These are phyloP conservation scores for Plutella xylostella DNA, from an alignment of 2,888 invertebrate species.

Conservation along the genomic window DNA sequence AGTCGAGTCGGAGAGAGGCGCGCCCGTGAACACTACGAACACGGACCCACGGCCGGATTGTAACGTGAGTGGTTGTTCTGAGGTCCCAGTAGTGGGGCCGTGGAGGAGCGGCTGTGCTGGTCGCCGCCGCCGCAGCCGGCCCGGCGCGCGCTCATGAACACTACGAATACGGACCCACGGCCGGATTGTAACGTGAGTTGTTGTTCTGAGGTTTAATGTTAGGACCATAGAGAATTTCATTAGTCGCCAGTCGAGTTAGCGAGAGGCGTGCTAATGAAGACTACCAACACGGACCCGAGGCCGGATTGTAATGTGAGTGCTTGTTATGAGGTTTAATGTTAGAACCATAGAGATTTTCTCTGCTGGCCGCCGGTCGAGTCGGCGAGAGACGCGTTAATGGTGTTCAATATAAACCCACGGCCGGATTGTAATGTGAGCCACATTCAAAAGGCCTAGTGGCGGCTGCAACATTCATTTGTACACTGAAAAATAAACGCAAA, in stretches of 20 bases:
- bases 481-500: no score
- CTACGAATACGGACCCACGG: constrained; percentile 33
- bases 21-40: no score
- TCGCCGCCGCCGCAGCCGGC: constrained; percentile 18
- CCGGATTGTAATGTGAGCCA: no score
- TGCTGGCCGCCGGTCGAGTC: constrained; percentile 17
- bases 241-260: constrained; percentile 18
- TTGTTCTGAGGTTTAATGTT: no score
- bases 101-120: constrained; percentile 41
- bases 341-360: constrained; percentile 44
- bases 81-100: no score
- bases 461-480: no score
- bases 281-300: constrained; percentile 33
- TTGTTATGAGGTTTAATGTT: no score
- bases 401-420: constrained; percentile 32
- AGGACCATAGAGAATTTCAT: constrained; percentile 47
- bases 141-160: no score
- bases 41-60: constrained; percentile 33
- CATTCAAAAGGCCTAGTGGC: no score
- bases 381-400: constrained; percentile 39
- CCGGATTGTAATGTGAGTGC: constrained; percentile 27
- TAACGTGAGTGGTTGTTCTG: no score
- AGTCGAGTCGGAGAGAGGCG: constrained; percentile 28
- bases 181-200: constrained; percentile 27
- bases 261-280: no score